These are phyloP conservation scores for Castor canadensis DNA, from an alignment of 2,113 vertebrate species.

Conservation along the genomic window DNA sequence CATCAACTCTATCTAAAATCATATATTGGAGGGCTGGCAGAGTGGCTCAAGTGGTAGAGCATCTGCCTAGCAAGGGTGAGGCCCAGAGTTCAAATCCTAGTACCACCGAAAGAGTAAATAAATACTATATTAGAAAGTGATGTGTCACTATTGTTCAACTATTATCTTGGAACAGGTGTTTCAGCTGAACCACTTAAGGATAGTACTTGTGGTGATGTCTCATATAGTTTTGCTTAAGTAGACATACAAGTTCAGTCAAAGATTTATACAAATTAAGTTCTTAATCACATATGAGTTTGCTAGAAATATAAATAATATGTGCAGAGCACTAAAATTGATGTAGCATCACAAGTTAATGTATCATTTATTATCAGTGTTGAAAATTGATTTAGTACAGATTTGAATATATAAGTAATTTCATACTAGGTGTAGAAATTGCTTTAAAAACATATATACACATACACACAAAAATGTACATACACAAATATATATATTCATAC, in stretches of 20 bases:
- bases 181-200: not conserved
- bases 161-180: not conserved
- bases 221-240: not conserved
- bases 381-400: not conserved
- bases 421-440: constrained; percentile 8
- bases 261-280: not conserved
- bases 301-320: not conserved
- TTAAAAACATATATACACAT: not conserved
- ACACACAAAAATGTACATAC: not conserved
- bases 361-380: not conserved
- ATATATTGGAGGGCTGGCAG: not conserved
- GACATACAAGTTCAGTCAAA: constrained; percentile 5
- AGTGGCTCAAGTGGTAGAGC: too few relatives aligned
- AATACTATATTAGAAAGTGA: too few relatives aligned
- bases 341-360: not conserved
- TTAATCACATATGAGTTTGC: too few relatives aligned
- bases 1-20: not conserved
- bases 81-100: too few relatives aligned
- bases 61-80: too few relatives aligned
- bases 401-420: not conserved
- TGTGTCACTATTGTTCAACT: not conserved
- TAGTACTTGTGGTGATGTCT: not conserved
- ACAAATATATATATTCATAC: not conserved
- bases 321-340: not conserved
- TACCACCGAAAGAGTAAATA: too few relatives aligned